phyloP scores from a whole-genome alignment of 2,797 vertebrate genomes.

The Lagothrix lagotricha region DNA sequence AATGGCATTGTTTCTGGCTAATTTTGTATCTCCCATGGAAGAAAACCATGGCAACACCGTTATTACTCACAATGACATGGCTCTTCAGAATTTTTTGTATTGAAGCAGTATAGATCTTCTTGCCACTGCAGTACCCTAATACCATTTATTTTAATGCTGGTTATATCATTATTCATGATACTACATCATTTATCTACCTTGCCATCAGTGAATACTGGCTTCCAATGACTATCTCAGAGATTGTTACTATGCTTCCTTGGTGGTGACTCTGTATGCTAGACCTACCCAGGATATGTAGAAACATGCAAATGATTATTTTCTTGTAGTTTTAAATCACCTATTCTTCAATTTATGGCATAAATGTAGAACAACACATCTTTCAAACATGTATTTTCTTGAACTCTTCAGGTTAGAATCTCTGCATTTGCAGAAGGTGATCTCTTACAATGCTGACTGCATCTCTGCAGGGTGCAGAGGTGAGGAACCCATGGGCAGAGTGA shows the following conservation, averaged over 20 bases:
- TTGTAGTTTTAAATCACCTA: not conserved
- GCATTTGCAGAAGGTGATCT: not conserved
- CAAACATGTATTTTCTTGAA: not conserved
- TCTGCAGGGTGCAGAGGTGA: not conserved
- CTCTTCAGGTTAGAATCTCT: not conserved
- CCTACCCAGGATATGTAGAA: not conserved
- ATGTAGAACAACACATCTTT: not conserved
- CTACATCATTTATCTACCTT: not conserved
- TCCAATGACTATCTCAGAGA: not conserved
- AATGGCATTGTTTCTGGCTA: not conserved
- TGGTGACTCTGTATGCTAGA: not conserved
- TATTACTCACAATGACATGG: not conserved
- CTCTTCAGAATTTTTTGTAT: slow-evolving; percentile 11
- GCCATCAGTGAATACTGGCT: not conserved
- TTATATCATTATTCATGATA: not conserved
- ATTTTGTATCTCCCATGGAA: not conserved
- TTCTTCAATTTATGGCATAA: slow-evolving; percentile 9
- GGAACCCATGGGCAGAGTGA: not conserved
- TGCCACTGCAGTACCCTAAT: not conserved
- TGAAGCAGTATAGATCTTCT: not conserved
- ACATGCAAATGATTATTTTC: not conserved
- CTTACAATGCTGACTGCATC: not conserved
- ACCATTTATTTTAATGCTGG: slow-evolving; percentile 13
- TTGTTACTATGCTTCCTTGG: not conserved
- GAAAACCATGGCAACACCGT: not conserved